A percentile compares a stretch with the other conserved stretches of the same genome.
phyloP scores from a whole-genome alignment of 1,140 invertebrate species.

The Zaprionus capensis region DNA sequence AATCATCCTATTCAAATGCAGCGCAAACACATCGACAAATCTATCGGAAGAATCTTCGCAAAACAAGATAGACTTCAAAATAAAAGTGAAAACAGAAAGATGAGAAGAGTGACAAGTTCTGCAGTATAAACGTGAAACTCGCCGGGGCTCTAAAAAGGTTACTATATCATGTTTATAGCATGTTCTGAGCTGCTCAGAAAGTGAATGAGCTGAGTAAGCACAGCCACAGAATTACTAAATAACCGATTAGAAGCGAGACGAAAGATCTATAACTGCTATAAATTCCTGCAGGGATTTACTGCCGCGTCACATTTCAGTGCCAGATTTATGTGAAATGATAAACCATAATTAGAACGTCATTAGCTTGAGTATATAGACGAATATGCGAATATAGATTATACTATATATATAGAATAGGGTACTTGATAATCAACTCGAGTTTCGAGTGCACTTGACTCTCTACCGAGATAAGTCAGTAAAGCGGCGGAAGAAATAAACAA shows the following conservation, averaged over 20 bases:
- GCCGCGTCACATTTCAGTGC: background rate
- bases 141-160: background rate
- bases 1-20: conserved; percentile 21
- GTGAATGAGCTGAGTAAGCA: background rate
- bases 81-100: background rate
- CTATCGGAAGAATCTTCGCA: conserved; percentile 15
- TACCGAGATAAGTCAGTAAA: conserved; percentile 22
- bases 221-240: background rate
- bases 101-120: background rate
- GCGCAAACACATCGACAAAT: conserved; percentile 1
- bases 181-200: background rate
- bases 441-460: conserved; percentile 18
- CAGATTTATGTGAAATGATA: conserved; percentile 17
- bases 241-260: background rate
- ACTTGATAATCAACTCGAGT: conserved; percentile 24
- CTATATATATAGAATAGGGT: background rate
- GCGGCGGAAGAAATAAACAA: conserved; percentile 16
- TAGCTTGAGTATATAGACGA: background rate
- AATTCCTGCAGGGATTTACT: background rate
- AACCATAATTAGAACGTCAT: conserved; percentile 39
- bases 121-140: background rate
- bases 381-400: background rate
- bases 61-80: background rate
- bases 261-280: background rate
- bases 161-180: background rate